Evolutionary conservation across 53 echinoderm and acorn worm genomes (phyloP).

Genomic region (Luidia sarsii): DNA sequence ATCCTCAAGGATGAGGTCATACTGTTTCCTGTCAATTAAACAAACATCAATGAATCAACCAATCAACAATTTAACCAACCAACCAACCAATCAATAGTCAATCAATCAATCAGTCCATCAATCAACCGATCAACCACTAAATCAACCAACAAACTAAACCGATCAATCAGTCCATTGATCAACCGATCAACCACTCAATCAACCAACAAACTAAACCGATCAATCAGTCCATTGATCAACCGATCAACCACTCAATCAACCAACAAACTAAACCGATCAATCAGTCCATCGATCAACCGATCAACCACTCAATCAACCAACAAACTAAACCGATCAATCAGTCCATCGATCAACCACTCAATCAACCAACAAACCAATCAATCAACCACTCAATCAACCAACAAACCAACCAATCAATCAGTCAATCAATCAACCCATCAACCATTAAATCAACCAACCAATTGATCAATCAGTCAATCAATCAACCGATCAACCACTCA

Average conservation of each 20-base stretch:
- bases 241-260: not conserved
- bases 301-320: not conserved
- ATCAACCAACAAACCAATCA: not conserved
- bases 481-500: not conserved
- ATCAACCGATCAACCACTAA: not conserved
- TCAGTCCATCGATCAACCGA: not conserved
- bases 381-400: not conserved
- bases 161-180: not conserved
- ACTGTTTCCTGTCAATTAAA: slow-evolving; percentile 23
- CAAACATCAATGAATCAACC: not conserved
- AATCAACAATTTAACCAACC: not conserved
- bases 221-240: not conserved
- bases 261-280: not conserved
- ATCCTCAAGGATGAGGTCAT: slow-evolving; percentile 54
- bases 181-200: not conserved
- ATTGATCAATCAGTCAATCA: not conserved
- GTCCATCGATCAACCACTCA: not conserved
- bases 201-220: not conserved
- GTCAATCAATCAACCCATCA: not conserved
- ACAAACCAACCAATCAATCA: not conserved
- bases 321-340: not conserved
- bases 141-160: not conserved
- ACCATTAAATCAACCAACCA: not conserved
- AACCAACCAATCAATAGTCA: not conserved
- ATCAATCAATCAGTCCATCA: not conserved